Percentiles rank a stretch among this genome's conserved stretches.
These are phyloP conservation scores for Pseudomyrmex dendroicus DNA, from an alignment of 1,140 invertebrate genomes.

Conservation along the genomic window DNA sequence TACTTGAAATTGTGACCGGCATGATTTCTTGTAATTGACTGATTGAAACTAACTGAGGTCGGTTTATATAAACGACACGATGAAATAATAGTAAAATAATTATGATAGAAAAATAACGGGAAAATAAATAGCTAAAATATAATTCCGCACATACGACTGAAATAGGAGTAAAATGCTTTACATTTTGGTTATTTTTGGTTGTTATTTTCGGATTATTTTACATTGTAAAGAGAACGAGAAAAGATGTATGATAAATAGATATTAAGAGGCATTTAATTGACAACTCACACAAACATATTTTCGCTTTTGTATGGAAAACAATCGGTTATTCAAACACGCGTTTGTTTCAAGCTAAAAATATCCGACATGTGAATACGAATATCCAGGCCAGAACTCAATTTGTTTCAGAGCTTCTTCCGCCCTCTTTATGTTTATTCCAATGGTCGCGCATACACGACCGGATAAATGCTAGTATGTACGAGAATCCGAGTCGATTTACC, in stretches of 20 bases:
- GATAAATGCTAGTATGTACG: not conserved
- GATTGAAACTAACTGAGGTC: no score
- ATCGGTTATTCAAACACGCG: not conserved
- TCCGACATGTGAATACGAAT: slow-evolving; percentile 26
- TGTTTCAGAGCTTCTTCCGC: slow-evolving; percentile 44
- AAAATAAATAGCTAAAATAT: no score
- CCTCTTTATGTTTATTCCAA: slow-evolving; percentile 45
- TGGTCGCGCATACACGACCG: not conserved
- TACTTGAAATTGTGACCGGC: no score
- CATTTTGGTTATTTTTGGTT: not conserved
- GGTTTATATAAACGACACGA: no score
- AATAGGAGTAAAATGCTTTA: no score
- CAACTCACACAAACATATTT: not conserved
- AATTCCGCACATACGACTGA: no score
- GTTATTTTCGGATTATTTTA: not conserved
- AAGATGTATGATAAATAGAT: no score
- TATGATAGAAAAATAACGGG: no score
- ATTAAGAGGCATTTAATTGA: slow-evolving; percentile 1
- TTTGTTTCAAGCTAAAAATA: slow-evolving; percentile 35
- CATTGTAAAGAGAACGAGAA: not conserved
- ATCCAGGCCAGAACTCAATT: slow-evolving; percentile 50
- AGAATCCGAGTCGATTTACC: no score
- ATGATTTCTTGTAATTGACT: no score
- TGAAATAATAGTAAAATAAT: no score
- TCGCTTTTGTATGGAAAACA: not conserved